A percentile compares a stretch with the other conserved stretches of the same genome.
These are phyloP conservation scores for Pyrocoelia pectoralis DNA, from an alignment of 2,888 invertebrate genomes.

Conservation along the genomic window DNA sequence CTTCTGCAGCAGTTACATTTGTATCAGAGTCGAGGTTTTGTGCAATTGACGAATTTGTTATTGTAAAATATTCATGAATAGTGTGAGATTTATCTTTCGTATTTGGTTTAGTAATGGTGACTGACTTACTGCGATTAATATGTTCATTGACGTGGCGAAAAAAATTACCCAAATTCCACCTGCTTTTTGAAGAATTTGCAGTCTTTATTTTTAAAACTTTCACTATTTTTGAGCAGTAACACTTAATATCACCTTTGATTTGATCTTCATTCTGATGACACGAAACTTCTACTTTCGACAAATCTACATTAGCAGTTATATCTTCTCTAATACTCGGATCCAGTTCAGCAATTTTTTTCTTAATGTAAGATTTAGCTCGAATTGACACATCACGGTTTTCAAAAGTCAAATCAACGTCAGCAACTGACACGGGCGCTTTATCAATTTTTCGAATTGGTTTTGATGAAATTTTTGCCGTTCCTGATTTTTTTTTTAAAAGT, in stretches of 20 bases:
- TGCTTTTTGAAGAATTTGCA: slow-evolving; percentile 3
- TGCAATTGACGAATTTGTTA: background rate
- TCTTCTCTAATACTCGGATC: slow-evolving; percentile 1
- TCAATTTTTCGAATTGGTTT: too few relatives aligned
- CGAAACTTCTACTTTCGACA: background rate
- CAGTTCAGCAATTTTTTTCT: background rate
- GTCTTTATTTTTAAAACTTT: background rate
- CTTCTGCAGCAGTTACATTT: slow-evolving; percentile 3
- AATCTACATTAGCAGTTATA: background rate
- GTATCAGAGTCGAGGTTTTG: slow-evolving; percentile 4
- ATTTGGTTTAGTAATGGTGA: slow-evolving; percentile 2
- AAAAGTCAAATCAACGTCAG: too few relatives aligned
- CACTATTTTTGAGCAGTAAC: slow-evolving; percentile 1
- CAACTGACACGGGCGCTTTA: too few relatives aligned
- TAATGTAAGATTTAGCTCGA: background rate
- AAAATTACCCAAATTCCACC: slow-evolving; percentile 4
- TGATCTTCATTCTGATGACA: slow-evolving; percentile 3
- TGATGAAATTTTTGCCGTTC: too few relatives aligned
- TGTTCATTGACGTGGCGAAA: background rate
- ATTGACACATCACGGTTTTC: too few relatives aligned
- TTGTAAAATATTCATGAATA: slow-evolving; percentile 4
- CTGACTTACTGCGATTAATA: background rate
- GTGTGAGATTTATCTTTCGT: slow-evolving; percentile 3
- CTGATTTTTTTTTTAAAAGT: slow-evolving; percentile 1
- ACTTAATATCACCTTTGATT: background rate